phyloP scores from a whole-genome alignment of 2,797 vertebrate genomes.

The Lepilemur ruficaudatus region DNA sequence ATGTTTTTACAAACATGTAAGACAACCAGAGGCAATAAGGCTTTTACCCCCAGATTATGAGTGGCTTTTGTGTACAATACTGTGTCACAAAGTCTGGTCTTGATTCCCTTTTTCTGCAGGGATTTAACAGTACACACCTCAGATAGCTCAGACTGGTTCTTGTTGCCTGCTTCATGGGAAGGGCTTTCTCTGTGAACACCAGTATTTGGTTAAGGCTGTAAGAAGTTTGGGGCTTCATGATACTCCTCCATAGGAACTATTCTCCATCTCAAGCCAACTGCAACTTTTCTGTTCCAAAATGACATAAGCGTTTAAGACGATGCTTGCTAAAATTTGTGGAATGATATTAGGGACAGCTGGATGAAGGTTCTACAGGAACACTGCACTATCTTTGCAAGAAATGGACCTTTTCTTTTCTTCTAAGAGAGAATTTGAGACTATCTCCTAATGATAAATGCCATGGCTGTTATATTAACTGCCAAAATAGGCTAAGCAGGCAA shows the following conservation, averaged over 20 bases:
- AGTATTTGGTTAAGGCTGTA: not conserved
- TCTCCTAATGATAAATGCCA: not conserved
- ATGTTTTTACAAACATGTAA: not conserved
- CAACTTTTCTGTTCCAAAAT: not conserved
- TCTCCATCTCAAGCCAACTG: not conserved
- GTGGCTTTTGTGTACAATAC: not conserved
- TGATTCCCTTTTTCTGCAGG: not conserved
- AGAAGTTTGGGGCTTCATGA: not conserved
- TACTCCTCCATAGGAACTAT: not conserved
- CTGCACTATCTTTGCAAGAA: not conserved
- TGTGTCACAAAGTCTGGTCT: not conserved
- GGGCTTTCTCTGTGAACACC: not conserved
- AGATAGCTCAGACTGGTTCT: not conserved
- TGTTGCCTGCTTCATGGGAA: too few species aligned
- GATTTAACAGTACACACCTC: not conserved
- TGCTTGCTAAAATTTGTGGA: not conserved
- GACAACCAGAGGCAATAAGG: not conserved
- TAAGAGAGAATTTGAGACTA: not conserved
- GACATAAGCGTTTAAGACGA: not conserved
- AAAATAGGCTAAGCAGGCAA: not conserved
- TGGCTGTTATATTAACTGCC: not conserved
- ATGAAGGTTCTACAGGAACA: not conserved
- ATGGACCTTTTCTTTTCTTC: not conserved
- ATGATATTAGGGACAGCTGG: not conserved
- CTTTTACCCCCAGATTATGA: not conserved